Percentiles rank a stretch among this genome's conserved stretches.
Conservation (phyloP, 2,113 vertebrate genomes). For the Malurus melanocephalus region DNA sequence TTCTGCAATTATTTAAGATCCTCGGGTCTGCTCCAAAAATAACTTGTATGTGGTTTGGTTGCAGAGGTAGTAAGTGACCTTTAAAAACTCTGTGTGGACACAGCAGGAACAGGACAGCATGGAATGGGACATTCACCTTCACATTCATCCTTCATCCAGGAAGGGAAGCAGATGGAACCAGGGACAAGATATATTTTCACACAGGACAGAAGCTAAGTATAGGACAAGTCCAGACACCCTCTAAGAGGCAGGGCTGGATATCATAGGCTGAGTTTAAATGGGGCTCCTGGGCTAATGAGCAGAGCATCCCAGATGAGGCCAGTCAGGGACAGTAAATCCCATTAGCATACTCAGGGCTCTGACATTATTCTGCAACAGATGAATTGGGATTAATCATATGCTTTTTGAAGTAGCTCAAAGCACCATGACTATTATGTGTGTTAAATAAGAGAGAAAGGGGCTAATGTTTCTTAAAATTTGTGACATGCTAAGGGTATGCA, state of each 20-base stretch:
- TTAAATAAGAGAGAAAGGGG: not conserved
- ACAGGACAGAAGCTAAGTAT: not conserved
- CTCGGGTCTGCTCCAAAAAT: accelerated
- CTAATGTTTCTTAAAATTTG: not conserved
- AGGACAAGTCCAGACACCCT: not conserved
- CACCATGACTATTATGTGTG: accelerated
- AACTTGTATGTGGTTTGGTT: not conserved
- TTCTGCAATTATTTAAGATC: not conserved
- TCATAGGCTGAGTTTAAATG: not conserved
- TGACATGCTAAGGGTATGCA: accelerated
- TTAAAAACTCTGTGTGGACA: not conserved
- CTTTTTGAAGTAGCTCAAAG: not conserved
- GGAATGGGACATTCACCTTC: accelerated
- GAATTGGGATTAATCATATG: not conserved
- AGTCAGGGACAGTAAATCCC: not conserved
- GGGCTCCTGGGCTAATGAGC: not conserved
- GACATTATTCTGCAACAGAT: not conserved
- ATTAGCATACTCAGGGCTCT: not conserved
- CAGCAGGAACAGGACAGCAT: not conserved
- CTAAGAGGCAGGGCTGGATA: accelerated
- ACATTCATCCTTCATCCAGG: accelerated
- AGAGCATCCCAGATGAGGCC: not conserved
- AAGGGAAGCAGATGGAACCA: not conserved
- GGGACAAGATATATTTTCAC: accelerated
- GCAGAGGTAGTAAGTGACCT: not conserved